These are phyloP conservation scores for Sipha flava DNA, from an alignment of 1,140 invertebrate genomes.

Conservation along the genomic window DNA sequence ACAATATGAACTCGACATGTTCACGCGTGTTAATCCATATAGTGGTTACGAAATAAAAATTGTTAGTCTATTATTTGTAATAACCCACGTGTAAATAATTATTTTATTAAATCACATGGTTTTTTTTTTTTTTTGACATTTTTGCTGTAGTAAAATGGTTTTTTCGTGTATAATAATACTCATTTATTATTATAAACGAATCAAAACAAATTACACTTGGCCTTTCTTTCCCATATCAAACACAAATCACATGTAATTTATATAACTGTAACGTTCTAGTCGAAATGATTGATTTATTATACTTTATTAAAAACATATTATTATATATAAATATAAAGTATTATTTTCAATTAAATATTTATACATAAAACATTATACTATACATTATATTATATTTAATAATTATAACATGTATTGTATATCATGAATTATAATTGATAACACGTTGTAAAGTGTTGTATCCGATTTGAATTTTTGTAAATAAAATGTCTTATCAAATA, in stretches of 20 bases:
- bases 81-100: no score
- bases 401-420: background rate
- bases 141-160: no score
- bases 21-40: no score
- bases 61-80: no score
- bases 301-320: background rate
- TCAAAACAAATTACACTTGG: background rate
- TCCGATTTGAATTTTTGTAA: no score
- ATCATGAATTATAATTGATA: background rate
- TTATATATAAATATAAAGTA: background rate
- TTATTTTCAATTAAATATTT: background rate
- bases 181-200: background rate
- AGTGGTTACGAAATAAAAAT: no score
- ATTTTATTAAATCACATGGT: no score
- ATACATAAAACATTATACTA: background rate
- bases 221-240: no score
- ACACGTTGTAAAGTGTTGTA: background rate
- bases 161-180: no score
- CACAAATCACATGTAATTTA: background rate
- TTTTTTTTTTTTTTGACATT: background rate
- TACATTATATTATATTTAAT: background rate
- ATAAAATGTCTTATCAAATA: no score
- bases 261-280: background rate
- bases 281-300: background rate
- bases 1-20: no score